Evolutionary conservation across 2,888 invertebrate species (phyloP).

Genomic region (Erpobdella octoculata): DNA sequence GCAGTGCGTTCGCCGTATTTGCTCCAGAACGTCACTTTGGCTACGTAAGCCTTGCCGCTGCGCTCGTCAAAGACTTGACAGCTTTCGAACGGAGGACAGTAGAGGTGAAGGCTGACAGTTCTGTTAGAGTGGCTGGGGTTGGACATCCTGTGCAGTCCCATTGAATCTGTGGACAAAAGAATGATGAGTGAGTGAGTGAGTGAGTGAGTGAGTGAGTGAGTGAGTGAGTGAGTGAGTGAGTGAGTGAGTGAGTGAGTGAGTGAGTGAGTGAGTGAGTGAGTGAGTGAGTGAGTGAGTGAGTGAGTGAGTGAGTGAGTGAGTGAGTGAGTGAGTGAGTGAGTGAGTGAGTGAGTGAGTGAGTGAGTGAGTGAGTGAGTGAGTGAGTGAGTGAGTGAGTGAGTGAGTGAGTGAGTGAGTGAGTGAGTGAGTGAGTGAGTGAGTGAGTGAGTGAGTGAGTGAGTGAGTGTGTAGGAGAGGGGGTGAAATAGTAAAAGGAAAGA

Average conservation of each 20-base stretch:
- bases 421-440: slow-evolving; percentile 18
- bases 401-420: slow-evolving; percentile 18
- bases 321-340: slow-evolving; percentile 30
- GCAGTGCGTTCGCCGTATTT: slow-evolving; percentile 70
- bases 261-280: slow-evolving; percentile 29
- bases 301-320: slow-evolving; percentile 29
- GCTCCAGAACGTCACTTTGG: slow-evolving; percentile 83
- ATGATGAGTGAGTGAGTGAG: slow-evolving; percentile 26
- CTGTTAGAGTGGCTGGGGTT: slow-evolving; percentile 80
- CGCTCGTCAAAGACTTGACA: slow-evolving; percentile 84
- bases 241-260: slow-evolving; percentile 29
- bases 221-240: slow-evolving; percentile 30
- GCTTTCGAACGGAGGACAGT: slow-evolving; percentile 81
- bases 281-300: slow-evolving; percentile 29
- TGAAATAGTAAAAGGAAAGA: not conserved
- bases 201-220: slow-evolving; percentile 27
- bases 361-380: slow-evolving; percentile 24
- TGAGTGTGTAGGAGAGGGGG: slow-evolving; percentile 2
- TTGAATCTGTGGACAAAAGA: slow-evolving; percentile 34
- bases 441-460: slow-evolving; percentile 4
- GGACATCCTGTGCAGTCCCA: slow-evolving; percentile 90
- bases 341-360: slow-evolving; percentile 31
- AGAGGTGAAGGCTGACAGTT: slow-evolving; percentile 85
- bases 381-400: slow-evolving; percentile 17
- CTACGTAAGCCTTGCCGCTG: slow-evolving; percentile 67